Conservation (phyloP, 2,113 vertebrate genomes). For the Zosterops japonicus region DNA sequence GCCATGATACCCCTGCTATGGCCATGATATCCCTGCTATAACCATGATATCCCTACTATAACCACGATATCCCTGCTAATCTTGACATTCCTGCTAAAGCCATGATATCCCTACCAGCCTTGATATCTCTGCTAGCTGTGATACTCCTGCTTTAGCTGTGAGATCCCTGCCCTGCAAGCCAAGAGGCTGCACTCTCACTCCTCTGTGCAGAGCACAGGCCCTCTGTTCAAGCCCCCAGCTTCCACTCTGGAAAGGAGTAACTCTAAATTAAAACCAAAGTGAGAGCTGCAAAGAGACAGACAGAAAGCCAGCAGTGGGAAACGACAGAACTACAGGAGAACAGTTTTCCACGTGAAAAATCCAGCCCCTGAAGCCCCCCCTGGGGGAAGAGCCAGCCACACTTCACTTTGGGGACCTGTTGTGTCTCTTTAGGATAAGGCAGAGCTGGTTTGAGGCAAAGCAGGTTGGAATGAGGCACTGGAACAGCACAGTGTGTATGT, state of each 20-base stretch:
- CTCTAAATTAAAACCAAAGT: background rate
- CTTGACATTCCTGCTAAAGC: background rate
- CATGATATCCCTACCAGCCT: background rate
- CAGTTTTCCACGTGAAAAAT: background rate
- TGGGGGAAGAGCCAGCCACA: background rate
- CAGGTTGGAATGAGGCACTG: background rate
- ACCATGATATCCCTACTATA: background rate
- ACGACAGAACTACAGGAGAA: background rate
- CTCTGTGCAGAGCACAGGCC: background rate
- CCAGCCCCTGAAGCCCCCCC: background rate
- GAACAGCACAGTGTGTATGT: background rate
- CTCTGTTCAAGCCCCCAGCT: background rate
- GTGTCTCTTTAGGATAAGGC: background rate
- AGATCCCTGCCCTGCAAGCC: background rate
- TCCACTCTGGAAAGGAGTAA: background rate
- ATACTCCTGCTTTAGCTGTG: background rate
- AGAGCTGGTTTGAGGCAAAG: background rate
- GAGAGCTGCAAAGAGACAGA: background rate
- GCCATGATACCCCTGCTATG: too few species aligned
- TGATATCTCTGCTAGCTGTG: background rate
- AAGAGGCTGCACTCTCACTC: background rate
- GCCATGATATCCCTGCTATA: background rate
- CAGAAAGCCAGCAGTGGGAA: background rate
- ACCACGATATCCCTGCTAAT: background rate
- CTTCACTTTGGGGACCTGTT: background rate